Evolutionary conservation across 2,113 vertebrate species (phyloP).

Genomic region (Enhydra lutris): DNA sequence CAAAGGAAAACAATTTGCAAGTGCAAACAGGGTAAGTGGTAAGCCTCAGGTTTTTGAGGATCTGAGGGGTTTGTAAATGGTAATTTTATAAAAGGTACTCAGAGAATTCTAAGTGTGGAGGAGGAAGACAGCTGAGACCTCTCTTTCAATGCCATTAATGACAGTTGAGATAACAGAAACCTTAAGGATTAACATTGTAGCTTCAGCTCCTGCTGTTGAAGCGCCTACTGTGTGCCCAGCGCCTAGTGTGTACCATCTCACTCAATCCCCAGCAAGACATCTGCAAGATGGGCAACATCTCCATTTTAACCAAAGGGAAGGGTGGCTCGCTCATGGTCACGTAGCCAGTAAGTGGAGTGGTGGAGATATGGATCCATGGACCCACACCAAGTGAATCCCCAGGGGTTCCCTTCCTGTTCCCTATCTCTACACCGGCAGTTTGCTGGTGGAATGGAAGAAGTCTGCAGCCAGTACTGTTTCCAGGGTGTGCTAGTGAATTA

Average conservation of each 20-base stretch:
- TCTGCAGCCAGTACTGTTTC: too few species aligned
- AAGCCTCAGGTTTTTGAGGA: background rate
- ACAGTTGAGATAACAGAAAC: background rate
- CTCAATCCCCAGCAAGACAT: background rate
- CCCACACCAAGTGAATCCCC: background rate
- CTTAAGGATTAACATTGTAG: fast-evolving
- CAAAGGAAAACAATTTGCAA: conserved; percentile 57
- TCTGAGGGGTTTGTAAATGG: conserved; percentile 37
- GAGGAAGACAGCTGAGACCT: background rate
- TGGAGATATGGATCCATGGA: background rate
- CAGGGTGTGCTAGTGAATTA: too few species aligned
- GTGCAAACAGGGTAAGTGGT: conserved; percentile 59
- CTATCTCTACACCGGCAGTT: too few species aligned
- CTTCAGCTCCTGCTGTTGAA: background rate
- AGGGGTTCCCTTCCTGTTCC: background rate
- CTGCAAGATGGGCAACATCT: background rate
- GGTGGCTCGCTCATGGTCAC: background rate
- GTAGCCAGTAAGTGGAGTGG: fast-evolving
- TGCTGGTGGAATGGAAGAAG: background rate
- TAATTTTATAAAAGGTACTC: conserved; percentile 36
- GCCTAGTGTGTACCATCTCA: background rate
- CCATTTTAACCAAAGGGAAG: background rate
- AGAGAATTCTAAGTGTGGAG: background rate
- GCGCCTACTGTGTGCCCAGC: fast-evolving
- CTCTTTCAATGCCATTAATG: background rate